Base-by-base conservation (phyloP, 30 jellyfish, hydroid and myxozoan genomes). In the Catostylus mosaicus region DNA sequence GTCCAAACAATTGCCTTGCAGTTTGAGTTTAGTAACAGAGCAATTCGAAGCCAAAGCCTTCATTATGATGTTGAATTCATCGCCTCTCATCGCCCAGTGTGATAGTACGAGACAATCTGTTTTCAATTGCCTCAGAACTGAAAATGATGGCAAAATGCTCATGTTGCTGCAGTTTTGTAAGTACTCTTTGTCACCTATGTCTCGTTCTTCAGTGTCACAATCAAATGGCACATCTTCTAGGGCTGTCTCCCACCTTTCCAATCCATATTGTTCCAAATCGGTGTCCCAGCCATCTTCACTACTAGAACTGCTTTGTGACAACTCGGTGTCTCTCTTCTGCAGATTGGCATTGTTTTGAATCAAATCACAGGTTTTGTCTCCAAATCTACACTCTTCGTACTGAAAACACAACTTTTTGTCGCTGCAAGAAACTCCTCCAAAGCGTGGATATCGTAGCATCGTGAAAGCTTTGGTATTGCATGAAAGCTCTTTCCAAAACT, bases 251-350 rank as follows among this genome's bases (percentile, higher is more conserved):
- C n/a, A n/a, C n/a, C n/a, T n/a, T n/a, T n/a, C n/a, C n/a, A n/a
- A n/a, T n/a, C n/a, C n/a, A n/a, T n/a, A n/a, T n/a, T n/a, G n/a
- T 27, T 83, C 93, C 48, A 83, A 40, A 40, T 83, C 93, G 0
- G 93, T 83, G 30, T 83, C 93, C 80, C 86, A 65, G 31, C 31
- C 84, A 43, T 50, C 29, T 31, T 67, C 90, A 31, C 37, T 51
- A 56, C n/a, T n/a, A n/a, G n/a, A n/a, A n/a, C n/a, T n/a, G n/a
- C n/a, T n/a, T n/a, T n/a, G n/a, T n/a, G n/a, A n/a, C n/a, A n/a
- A n/a, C n/a, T n/a, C n/a, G n/a, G n/a, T n/a, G n/a, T n/a, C n/a
- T n/a, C n/a, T n/a, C n/a, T n/a, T n/a, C n/a, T n/a, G n/a, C n/a
- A n/a, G n/a, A n/a, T n/a, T n/a, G n/a, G n/a, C n/a, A n/a, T n/a